These are phyloP conservation scores for Eurois occulta DNA, from an alignment of 2,888 invertebrate species.

Conservation along the genomic window DNA sequence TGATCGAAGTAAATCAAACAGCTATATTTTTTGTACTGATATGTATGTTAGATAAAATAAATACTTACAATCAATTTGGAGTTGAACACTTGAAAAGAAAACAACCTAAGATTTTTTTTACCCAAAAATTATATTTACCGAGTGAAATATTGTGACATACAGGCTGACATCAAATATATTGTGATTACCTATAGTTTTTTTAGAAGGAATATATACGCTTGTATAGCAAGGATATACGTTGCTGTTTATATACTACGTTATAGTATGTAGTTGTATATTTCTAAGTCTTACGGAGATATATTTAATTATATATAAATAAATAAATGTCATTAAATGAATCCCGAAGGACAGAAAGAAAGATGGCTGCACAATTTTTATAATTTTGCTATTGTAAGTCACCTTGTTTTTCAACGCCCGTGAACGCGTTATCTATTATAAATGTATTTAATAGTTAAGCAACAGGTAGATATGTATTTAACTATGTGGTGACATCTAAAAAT, in stretches of 20 bases:
- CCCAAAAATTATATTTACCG: not conserved
- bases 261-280: constrained; percentile 62
- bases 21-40: not conserved
- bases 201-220: constrained; percentile 65
- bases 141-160: constrained; percentile 26
- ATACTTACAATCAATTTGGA: not conserved
- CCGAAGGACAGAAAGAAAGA: constrained; percentile 13
- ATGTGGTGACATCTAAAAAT: not conserved
- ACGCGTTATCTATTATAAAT: not conserved
- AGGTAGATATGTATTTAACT: not conserved
- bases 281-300: constrained; percentile 56
- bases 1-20: not conserved
- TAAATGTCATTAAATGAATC: constrained; percentile 34
- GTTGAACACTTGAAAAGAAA: not conserved
- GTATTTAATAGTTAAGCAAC: not conserved
- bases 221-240: constrained; percentile 62
- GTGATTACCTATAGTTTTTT: constrained; percentile 62
- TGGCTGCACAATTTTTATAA: constrained; percentile 1
- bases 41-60: not conserved
- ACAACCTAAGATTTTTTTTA: not conserved
- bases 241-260: constrained; percentile 63
- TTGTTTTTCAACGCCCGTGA: not conserved
- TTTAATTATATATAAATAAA: constrained; percentile 25
- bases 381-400: not conserved
- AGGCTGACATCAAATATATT: constrained; percentile 50